phyloP scores from a whole-genome alignment of 2,888 invertebrate genomes.

The Hesperia comma region DNA sequence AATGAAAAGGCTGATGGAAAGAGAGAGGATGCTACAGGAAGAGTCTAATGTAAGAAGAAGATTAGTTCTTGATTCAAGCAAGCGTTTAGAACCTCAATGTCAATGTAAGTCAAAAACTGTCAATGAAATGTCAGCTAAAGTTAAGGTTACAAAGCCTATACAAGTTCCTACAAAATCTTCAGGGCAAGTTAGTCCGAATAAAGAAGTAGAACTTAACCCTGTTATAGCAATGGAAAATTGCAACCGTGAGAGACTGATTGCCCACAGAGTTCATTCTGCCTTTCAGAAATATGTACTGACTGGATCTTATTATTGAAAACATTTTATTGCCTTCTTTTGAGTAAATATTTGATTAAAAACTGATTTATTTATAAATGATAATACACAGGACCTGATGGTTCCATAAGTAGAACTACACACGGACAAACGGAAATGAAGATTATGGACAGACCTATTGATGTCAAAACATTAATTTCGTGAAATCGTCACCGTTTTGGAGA shows the following conservation, averaged over 20 bases:
- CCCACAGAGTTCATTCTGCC: slow-evolving; percentile 35
- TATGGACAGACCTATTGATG: too few species aligned
- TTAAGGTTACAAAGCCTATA: not conserved
- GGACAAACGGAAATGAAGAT: too few species aligned
- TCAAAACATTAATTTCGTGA: too few species aligned
- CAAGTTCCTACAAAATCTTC: not conserved
- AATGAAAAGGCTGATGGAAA: slow-evolving; percentile 48
- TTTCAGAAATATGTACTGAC: slow-evolving; percentile 41
- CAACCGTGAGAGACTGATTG: slow-evolving; percentile 50
- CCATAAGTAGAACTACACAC: too few species aligned
- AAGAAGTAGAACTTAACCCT: slow-evolving; percentile 26
- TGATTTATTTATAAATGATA: too few species aligned
- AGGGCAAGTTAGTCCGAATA: not conserved
- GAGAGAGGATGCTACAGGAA: slow-evolving; percentile 22
- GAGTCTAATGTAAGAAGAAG: slow-evolving; percentile 35
- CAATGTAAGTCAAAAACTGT: too few species aligned
- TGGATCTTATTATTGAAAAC: slow-evolving; percentile 32
- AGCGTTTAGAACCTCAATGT: not conserved
- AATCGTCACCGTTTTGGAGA: too few species aligned
- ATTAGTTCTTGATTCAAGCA: slow-evolving; percentile 42
- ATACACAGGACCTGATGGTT: too few species aligned
- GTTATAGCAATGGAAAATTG: slow-evolving; percentile 51
- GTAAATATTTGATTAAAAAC: too few species aligned
- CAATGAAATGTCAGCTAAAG: not conserved
- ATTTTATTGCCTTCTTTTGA: too few species aligned